Evolutionary conservation across 2,797 vertebrate species (phyloP), one percentile per base, ranked within the genome.

Genomic region (Enoplosus armatus): DNA sequence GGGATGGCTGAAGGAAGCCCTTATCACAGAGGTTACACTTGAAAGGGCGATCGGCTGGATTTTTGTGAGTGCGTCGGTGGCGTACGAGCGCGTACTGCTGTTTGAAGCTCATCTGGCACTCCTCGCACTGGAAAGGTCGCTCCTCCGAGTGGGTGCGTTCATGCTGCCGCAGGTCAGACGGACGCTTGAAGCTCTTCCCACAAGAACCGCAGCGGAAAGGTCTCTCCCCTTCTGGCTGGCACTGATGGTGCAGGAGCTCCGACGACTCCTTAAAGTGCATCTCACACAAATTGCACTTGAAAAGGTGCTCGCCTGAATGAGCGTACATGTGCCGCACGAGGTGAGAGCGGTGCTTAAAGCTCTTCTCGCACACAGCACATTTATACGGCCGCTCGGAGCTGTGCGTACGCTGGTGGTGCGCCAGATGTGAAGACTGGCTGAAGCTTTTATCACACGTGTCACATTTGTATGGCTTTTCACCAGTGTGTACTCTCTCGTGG

Each of bases 61-160:
- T 95, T 83, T 98, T 98, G 87, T 99, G 98, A 0, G 97, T 99
- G 87, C 98, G 97, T 1, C 98, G 96, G 68, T 99, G 98, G 63
- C 98, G 96, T 61, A 99, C 98, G 0, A 99, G 96, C 0, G 98
- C 97, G 0, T 99, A 99, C 93, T 98, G 98, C 92, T 99, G 98
- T 83, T 99, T 99, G 92, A 99, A 99, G 92, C 97, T 98, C 98
- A 98, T 99, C 93, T 98, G 97, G 87, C 98, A 99, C 85, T 98
- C 97, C 86, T 99, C 98, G 0, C 98, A 99, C 92, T 98, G 97
- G 90, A 98, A 99, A 16, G 98, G 98, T 1, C 98, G 95, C 93
- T 99, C 98, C 33, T 98, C 97, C 0, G 98, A 99, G 94, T 99
- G 98, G 0, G 98, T 99, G 79, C 98, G 97, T 75, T 99, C 98